These are phyloP conservation scores for Paragorgia papillata DNA, from an alignment of 92 coral and sea anemone genomes.

Conservation along the genomic window DNA sequence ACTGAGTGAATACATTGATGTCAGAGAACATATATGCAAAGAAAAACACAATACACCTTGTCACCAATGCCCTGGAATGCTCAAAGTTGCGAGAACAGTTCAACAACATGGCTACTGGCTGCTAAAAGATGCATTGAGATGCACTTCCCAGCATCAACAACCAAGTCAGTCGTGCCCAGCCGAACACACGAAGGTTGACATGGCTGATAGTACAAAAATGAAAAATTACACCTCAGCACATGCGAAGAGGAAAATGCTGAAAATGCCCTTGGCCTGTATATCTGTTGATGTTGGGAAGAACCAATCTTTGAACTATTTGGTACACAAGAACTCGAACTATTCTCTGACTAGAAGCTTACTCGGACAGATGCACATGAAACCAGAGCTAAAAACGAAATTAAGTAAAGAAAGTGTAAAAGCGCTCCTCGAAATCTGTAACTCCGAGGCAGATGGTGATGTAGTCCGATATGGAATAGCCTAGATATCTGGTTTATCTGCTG, in stretches of 20 bases:
- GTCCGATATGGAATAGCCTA: constrained; percentile 54
- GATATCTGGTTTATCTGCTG: constrained; percentile 47
- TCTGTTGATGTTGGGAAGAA: constrained; percentile 14
- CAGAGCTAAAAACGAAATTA: neutral
- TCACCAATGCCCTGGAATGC: constrained; percentile 32
- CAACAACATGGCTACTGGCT: constrained; percentile 32
- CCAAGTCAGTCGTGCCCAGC: too few species aligned
- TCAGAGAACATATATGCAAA: too few species aligned
- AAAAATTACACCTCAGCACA: constrained; percentile 28
- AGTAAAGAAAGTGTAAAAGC: constrained; percentile 35
- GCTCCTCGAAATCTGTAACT: constrained; percentile 50
- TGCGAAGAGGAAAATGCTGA: constrained; percentile 51
- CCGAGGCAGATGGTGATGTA: constrained; percentile 49
- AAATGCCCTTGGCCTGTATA: constrained; percentile 36
- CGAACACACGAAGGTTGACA: too few species aligned
- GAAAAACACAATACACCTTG: constrained; percentile 5
- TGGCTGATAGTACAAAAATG: constrained; percentile 42
- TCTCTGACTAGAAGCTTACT: constrained; percentile 12
- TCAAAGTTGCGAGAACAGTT: constrained; percentile 48
- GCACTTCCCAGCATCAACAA: too few species aligned
- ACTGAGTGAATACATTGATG: too few species aligned
- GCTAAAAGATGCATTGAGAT: constrained; percentile 46
- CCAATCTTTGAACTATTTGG: constrained; percentile 7
- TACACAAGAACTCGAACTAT: constrained; percentile 39
- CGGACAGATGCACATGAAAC: constrained; percentile 7